These are phyloP conservation scores for Callocephalon fimbriatum DNA, from an alignment of 2,113 vertebrate species.

Conservation along the genomic window DNA sequence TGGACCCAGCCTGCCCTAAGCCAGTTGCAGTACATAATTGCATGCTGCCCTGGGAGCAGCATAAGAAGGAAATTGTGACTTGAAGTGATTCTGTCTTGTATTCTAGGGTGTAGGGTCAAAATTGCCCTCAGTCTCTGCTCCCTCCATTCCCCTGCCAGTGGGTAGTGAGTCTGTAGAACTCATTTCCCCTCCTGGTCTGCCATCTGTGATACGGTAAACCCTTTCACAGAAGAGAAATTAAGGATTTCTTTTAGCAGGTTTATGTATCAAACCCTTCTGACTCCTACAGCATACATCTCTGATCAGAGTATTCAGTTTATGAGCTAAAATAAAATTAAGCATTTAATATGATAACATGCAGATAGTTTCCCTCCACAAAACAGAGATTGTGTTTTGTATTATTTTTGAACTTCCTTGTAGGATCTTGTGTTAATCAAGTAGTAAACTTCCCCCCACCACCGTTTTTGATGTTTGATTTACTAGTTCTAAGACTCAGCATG, in stretches of 20 bases:
- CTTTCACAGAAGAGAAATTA: neutral
- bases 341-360: neutral
- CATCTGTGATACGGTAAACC: constrained; percentile 41
- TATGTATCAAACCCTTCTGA: neutral
- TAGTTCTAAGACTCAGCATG: neutral
- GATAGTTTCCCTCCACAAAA: neutral
- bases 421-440: neutral
- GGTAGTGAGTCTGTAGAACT: constrained; percentile 51
- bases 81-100: constrained; percentile 41
- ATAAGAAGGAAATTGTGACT: constrained; percentile 60
- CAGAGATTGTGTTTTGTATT: neutral
- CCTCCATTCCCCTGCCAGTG: constrained; percentile 39
- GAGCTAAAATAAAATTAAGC: neutral
- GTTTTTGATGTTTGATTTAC: neutral
- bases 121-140: constrained; percentile 20
- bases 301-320: neutral
- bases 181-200: constrained; percentile 56
- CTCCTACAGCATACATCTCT: neutral
- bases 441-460: neutral
- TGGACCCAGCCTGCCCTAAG: constrained; percentile 59
- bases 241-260: neutral
- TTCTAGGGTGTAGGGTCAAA: constrained; percentile 14
- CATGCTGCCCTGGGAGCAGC: constrained; percentile 52
- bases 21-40: constrained; percentile 58
- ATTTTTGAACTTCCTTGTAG: neutral